A percentile compares a stretch with the other conserved stretches of the same genome.
Evolutionary conservation across 2,888 invertebrate genomes (phyloP).

Genomic region (Hymenopus coronatus): DNA sequence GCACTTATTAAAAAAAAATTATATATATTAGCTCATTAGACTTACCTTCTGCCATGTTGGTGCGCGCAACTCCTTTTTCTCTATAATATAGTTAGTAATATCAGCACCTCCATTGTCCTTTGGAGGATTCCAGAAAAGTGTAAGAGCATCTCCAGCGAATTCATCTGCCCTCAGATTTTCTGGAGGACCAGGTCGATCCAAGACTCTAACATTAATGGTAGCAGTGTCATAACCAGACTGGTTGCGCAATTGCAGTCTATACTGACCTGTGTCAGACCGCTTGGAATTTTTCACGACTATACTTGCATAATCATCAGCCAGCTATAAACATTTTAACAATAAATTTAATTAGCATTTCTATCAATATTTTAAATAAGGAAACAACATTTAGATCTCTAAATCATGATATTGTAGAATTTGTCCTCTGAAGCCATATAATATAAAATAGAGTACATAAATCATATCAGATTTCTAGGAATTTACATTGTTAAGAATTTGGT

Average conservation of each 20-base stretch:
- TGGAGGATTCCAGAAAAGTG: slow-evolving; percentile 94
- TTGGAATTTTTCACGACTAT: slow-evolving; percentile 91
- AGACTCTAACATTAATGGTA: slow-evolving; percentile 89
- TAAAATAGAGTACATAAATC: too few species aligned
- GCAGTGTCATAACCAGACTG: slow-evolving; percentile 94
- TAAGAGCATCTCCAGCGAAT: slow-evolving; percentile 92
- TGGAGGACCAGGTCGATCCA: slow-evolving; percentile 89
- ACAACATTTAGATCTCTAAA: neutral
- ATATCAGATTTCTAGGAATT: too few species aligned
- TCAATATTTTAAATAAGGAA: neutral
- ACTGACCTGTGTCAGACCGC: slow-evolving; percentile 86
- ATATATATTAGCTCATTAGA: neutral
- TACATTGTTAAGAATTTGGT: too few species aligned
- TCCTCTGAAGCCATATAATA: neutral
- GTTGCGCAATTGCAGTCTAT: slow-evolving; percentile 89
- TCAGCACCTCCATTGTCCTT: slow-evolving; percentile 95
- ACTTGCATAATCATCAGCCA: slow-evolving; percentile 85
- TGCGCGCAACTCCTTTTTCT: slow-evolving; percentile 84
- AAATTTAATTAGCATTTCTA: neutral
- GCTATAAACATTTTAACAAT: slow-evolving; percentile 45
- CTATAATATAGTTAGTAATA: slow-evolving; percentile 93
- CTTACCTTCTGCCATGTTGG: slow-evolving; percentile 74
- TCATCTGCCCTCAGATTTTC: slow-evolving; percentile 90
- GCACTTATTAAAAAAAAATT: too few species aligned
- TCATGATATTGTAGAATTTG: neutral